Percentiles rank a stretch among this genome's conserved stretches.
Conservation (phyloP, 1,140 invertebrate genomes). For the Pseudomyrmex dendroicus region DNA sequence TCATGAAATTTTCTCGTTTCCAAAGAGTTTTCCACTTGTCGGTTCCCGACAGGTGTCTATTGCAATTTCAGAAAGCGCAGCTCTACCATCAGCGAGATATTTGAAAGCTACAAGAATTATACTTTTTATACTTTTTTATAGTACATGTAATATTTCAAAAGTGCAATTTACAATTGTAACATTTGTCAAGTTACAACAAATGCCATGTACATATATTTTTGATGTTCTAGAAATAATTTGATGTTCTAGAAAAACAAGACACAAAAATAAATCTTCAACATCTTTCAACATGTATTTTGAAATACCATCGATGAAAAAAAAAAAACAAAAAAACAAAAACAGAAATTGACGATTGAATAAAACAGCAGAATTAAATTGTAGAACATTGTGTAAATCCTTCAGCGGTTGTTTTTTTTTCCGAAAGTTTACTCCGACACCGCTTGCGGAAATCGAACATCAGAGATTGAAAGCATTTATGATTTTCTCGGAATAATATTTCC, state of each 20-base stretch:
- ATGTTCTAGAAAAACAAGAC: background rate
- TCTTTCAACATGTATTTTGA: background rate
- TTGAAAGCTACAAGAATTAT: no score
- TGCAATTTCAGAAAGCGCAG: no score
- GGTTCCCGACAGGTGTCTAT: no score
- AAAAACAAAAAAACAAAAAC: background rate
- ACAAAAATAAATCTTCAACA: no score
- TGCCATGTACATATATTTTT: no score
- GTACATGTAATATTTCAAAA: no score
- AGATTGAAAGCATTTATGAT: constrained; percentile 30
- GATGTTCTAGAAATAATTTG: no score
- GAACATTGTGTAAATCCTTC: background rate
- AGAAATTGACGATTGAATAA: background rate
- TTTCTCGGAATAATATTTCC: background rate
- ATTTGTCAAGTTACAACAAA: background rate
- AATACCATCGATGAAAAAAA: background rate
- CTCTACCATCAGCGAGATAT: no score
- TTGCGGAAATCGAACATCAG: background rate
- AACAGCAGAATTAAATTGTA: background rate
- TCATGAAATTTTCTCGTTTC: no score
- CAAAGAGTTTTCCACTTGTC: no score
- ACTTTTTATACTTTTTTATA: no score
- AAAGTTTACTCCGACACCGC: background rate
- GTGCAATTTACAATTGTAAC: background rate
- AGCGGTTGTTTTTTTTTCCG: background rate